Evolutionary conservation across 2,797 vertebrate species (phyloP), one percentile per base, ranked within the genome.

Genomic region (Lepilemur ruficaudatus): DNA sequence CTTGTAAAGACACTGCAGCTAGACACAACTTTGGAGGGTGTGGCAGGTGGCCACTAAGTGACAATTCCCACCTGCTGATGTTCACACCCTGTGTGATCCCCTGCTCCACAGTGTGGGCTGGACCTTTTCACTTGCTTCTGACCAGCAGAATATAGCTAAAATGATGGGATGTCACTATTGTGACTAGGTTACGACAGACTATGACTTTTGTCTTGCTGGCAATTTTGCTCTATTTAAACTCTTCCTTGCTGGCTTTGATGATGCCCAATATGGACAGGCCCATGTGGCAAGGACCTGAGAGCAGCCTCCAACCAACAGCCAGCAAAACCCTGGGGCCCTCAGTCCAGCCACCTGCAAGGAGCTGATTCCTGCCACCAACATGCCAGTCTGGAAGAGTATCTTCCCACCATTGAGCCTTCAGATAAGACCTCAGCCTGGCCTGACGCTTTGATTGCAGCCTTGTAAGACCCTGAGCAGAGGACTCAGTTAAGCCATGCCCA

Each of bases 81-180:
- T 1, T 57, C 32, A 48, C 55, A 57, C 5, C 1, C 1, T 13
- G 3, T 32, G 1, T 8, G 23, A 46, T 43, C 25, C 18, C 32
- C 12, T 65, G 38, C 50, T 79, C 12, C 13, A 17, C 11, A 17
- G 6, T 23, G 17, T 46, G 46, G 32, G 38, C 14, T 41, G 15
- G 61, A 14, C 46, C 3, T 14, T 13, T 9, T 10, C 4, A 23
- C 78, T 55, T 22, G 12, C 81, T 61, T 38, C 22, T 46, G 4
- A 30, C 30, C 18, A 35, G 8, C 2, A 23, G 38, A 61, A 72
- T 41, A 3, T 9, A 61, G 63, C 14, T 55, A 55, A 65, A 46
- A 63, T 20, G 30, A 75, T 9, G 10, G 67, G 48, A 30, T n/a
- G 10, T 15, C 25, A 7, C 46, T 35, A 18, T 13, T 18, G 41